Conservation (phyloP, 2,888 invertebrate genomes). For the Mongoloraphidia duomilia region DNA sequence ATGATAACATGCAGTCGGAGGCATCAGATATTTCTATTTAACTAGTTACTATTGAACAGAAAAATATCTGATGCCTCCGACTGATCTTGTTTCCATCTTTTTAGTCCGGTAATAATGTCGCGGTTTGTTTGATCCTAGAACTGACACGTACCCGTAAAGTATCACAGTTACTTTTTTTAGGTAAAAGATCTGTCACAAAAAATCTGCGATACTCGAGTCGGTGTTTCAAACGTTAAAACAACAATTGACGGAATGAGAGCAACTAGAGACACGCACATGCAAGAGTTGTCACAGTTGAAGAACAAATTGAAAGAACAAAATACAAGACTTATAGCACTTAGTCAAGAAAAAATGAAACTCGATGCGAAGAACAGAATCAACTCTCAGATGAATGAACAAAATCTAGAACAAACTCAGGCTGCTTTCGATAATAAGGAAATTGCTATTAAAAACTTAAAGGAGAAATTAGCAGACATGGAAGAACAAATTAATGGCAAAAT, state of each 20-base stretch:
- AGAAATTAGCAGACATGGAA: slow-evolving; percentile 60
- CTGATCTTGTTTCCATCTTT: too few species aligned
- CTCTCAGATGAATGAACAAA: slow-evolving; percentile 29
- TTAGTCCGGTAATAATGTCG: too few species aligned
- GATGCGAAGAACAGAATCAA: slow-evolving; percentile 55
- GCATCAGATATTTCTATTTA: too few species aligned
- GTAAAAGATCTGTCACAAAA: slow-evolving; percentile 68
- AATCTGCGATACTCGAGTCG: slow-evolving; percentile 69
- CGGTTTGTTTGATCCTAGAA: too few species aligned
- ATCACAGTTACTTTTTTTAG: slow-evolving; percentile 25
- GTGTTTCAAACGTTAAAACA: slow-evolving; percentile 80
- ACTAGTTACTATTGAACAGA: too few species aligned
- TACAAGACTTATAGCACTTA: slow-evolving; percentile 59
- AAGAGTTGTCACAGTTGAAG: slow-evolving; percentile 72
- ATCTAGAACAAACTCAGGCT: slow-evolving; percentile 39
- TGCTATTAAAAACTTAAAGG: slow-evolving; percentile 41
- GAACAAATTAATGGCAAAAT: slow-evolving; percentile 67
- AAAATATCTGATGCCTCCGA: too few species aligned
- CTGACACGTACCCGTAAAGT: neutral
- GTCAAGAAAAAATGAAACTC: slow-evolving; percentile 69
- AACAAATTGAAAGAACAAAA: slow-evolving; percentile 73
- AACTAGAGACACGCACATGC: slow-evolving; percentile 81
- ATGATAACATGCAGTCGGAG: too few species aligned
- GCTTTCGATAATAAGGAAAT: slow-evolving; percentile 53
- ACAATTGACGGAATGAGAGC: slow-evolving; percentile 94